Evolutionary conservation across 1,140 invertebrate genomes (phyloP), one percentile per base, ranked within the genome.

Genomic region (Drosophila fuyamai): DNA sequence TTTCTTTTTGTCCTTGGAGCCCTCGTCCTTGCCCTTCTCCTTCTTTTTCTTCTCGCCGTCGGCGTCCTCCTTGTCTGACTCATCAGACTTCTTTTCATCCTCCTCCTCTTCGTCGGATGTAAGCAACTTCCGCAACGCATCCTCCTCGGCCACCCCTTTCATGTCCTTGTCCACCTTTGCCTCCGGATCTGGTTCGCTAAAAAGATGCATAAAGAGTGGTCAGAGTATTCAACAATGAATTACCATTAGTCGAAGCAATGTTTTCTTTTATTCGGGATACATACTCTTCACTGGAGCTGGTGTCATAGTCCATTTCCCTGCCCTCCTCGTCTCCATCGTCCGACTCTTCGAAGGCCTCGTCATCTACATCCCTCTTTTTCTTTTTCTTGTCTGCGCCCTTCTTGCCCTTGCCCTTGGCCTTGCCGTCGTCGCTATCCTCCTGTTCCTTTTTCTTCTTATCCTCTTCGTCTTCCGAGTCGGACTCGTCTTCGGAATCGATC

Each of bases 271-370:
- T n/a, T 16, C 8, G 29, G 4, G 10, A 5, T 50, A 81, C 86
- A 65, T 92, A 94, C 95, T 94, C 94, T 60, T 95, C 95, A 14
- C 96, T 96, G 5, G 96, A 97, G 84, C 97, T 96, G 2, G 96
- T 97, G 79, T 97, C 97, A 79, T 97, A 97, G 92, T 97, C 97
- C 61, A 95, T 94, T 94, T 99, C 98, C 70, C 96, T 93, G 1
- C 98, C 98, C 94, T 99, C 98, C 89, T 97, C 97, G 93, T 99
- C 98, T 0, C 98, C 98, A 93, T 99, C 98, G 93, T 99, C 98
- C 88, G 97, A 98, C 92, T 99, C 98, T 93, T 99, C 98, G 56
- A 97, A 95, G 0, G 97, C 97, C 89, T 98, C 97, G 79, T 96
- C 95, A 82, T 98, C 96, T 0, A 97, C 95, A 70, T 94, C 94